Evolutionary conservation across 2,797 vertebrate genomes (phyloP), one percentile per base, ranked within the genome.

Genomic region (Peromyscus aztecus): DNA sequence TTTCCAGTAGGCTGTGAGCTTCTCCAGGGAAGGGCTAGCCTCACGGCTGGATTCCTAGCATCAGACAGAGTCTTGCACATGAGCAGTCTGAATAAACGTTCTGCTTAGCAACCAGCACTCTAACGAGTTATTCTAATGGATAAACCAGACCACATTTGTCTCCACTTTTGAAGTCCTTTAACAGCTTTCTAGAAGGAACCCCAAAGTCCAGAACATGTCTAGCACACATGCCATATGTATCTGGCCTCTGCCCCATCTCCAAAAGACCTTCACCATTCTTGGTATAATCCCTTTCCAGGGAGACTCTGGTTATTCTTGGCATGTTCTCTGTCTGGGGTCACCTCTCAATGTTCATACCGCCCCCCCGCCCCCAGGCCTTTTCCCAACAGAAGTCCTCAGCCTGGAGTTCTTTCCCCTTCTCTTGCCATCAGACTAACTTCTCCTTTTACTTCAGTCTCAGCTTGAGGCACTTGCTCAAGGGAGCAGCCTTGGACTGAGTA

Each of bases 391-490:
- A 78, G 69, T 6, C 13, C 37, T 89, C 46, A 0, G 90, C 46
- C 52, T 46, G 46, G 3, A 57, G 12, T 52, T 57, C 52, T 77
- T 76, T 84, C 27, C 5, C 16, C 4, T 0, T 76, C 31, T 46
- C 46, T 89, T 21, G 2, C 75, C 16, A 77, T 49, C 59, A 94
- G 31, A 88, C 2, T 34, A 14, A 73, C n/a, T 92, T 77, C 65
- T 84, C 29, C 27, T 73, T 96, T 83, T 67, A 65, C 80, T 94
- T 92, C 40, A 87, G 73, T 93, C 43, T 63, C 61, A 80, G 19
- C 63, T 55, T 16, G 55, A 83, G 57, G 61, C 9, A 63, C 34
- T 46, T 71, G 46, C 67, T 95, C 40, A 84, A 73, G 65, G 69
- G 89, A 76, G 21, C 17, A 8, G 43, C 71, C 57, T 83, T 29